A percentile compares a stretch with the other conserved stretches of the same genome.
phyloP scores from a whole-genome alignment of 1,140 invertebrate genomes.

The Augochlora pura region DNA sequence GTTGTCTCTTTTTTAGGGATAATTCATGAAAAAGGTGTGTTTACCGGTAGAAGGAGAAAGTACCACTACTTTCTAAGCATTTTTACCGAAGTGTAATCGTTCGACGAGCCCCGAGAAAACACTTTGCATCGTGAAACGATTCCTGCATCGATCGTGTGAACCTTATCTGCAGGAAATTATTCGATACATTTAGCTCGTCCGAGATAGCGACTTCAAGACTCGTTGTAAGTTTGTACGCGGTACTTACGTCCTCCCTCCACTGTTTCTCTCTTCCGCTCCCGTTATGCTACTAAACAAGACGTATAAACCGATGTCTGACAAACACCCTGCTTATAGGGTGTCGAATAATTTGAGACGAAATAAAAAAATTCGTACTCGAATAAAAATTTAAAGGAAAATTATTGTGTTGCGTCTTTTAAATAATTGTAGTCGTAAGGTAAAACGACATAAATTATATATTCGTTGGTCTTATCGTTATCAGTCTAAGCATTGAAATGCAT shows the following conservation, averaged over 20 bases:
- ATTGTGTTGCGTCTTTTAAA: not conserved
- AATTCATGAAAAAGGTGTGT: not conserved
- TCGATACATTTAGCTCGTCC: constrained; percentile 38
- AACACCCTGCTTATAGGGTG: constrained; percentile 3
- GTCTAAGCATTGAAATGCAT: too few species aligned
- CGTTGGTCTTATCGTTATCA: too few species aligned
- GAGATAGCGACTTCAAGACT: constrained; percentile 40
- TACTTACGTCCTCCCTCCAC: constrained; percentile 9
- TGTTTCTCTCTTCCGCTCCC: constrained; percentile 17
- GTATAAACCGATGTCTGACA: constrained; percentile 27
- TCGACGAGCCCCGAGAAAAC: constrained; percentile 2
- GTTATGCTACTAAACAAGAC: constrained; percentile 33
- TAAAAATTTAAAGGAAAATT: not conserved
- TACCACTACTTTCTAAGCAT: constrained; percentile 23
- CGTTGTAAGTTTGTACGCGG: constrained; percentile 20
- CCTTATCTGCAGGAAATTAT: constrained; percentile 46
- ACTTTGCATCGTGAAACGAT: constrained; percentile 17
- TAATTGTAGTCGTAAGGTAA: too few species aligned
- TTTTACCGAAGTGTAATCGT: constrained; percentile 8
- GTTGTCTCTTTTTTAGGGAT: not conserved
- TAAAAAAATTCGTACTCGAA: not conserved
- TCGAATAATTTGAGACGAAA: not conserved
- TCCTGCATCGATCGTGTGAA: constrained; percentile 26
- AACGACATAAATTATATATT: too few species aligned
- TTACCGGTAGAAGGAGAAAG: constrained; percentile 10